Base-by-base conservation (phyloP, 2,113 vertebrate genomes). In the Percopsis transmontana region DNA sequence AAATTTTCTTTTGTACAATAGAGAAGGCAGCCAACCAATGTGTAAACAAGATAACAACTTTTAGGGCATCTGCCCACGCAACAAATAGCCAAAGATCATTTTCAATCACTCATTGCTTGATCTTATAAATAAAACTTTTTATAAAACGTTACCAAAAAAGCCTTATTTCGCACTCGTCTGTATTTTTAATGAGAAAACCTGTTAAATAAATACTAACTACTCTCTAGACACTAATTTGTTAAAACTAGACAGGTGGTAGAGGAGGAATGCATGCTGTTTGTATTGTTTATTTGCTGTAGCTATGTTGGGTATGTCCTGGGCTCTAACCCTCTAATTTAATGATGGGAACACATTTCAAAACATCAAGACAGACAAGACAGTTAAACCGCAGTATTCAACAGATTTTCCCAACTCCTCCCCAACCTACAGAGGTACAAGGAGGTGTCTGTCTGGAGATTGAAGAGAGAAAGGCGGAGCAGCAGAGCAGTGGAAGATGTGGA, bases 311-410 rank as follows among this genome's bases (percentile, higher is more conserved):
- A 33, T 33, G 27, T 33, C 27, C 27, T 33, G 27, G 27, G 27
- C 27, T 33, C 27, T 33, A 33, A 7, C 27, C 27, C 27, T 6
- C 27, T 33, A 4, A 4, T 33, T 7, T 33, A 33, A 33, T 33
- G 27, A 33, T 7, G 27, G 1, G 27, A 33, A 33, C 2, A 7
- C 27, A 6, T 33, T 4, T 33, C 8, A 45, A 20, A 10, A 54
- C 47, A 44, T 58, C n/a, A 58, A 41, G 23, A 45, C 52, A 61
- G 42, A 57, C 33, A 41, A 3, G 14, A 33, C 27, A 33, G 27
- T 7, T 33, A 6, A 33, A 33, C 27, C 27, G 27, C 27, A 33
- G 23, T 0, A 67, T 42, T 84, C 77, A 84, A 76, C 79, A 87
- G 62, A 82, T 84, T 71, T 56, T 39, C 44, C 40, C 51, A 40